A percentile compares a stretch with the other conserved stretches of the same genome.
Conservation (phyloP, 2,888 invertebrate genomes). For the Blomia tropicalis region DNA sequence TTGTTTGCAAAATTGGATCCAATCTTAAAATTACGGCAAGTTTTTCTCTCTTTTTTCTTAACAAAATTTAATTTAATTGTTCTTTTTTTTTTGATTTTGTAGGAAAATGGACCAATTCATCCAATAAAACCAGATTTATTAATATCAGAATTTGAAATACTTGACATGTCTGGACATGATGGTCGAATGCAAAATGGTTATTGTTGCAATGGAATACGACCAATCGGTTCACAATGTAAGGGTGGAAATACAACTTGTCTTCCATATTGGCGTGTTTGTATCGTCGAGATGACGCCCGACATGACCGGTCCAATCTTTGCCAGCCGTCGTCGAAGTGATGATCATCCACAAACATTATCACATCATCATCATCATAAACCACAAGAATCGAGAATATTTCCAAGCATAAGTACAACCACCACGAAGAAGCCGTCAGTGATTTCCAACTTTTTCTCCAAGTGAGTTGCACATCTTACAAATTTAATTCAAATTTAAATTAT, state of each 20-base stretch:
- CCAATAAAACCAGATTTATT: too few relatives aligned
- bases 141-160: conserved; percentile 23
- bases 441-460: conserved; percentile 16
- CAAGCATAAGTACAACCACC: not conserved
- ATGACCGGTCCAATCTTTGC: not conserved
- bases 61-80: too few relatives aligned
- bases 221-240: conserved; percentile 17
- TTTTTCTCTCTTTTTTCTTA: too few relatives aligned
- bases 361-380: too few relatives aligned
- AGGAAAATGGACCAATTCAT: too few relatives aligned
- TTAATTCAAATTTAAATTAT: not conserved
- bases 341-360: not conserved
- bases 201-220: conserved; percentile 23
- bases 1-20: not conserved
- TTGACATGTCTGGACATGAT: conserved; percentile 23
- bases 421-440: conserved; percentile 19
- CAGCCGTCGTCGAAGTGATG: not conserved
- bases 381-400: not conserved
- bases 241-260: conserved; percentile 24
- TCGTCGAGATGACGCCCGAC: conserved; percentile 14
- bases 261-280: conserved; percentile 25
- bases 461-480: not conserved
- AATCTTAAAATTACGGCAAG: not conserved
- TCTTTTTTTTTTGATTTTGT: too few relatives aligned
- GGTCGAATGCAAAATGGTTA: conserved; percentile 24